phyloP scores from a whole-genome alignment of 1,140 invertebrate species.

The Polypedilum pembai region DNA sequence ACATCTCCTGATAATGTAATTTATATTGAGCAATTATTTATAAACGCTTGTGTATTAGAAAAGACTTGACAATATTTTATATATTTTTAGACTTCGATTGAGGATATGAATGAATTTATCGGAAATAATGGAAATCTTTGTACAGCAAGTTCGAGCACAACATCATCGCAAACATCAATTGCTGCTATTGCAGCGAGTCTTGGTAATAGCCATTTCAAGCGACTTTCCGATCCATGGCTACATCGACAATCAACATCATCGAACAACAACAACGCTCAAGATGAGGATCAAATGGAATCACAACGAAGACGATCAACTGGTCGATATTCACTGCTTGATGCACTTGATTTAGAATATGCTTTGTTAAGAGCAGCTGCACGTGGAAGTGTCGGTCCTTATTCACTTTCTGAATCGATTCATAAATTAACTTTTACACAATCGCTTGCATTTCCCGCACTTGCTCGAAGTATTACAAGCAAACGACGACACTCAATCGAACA shows the following conservation, averaged over 20 bases:
- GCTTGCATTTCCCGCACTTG: conserved; percentile 62
- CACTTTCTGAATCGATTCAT: conserved; percentile 61
- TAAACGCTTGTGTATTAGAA: background rate
- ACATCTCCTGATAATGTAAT: conserved; percentile 38
- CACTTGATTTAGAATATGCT: conserved; percentile 61
- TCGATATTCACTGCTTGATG: conserved; percentile 61
- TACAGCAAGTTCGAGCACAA: conserved; percentile 49
- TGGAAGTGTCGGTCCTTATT: conserved; percentile 63
- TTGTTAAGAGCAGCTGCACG: conserved; percentile 57
- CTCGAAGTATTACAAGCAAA: conserved; percentile 58
- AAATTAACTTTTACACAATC: conserved; percentile 70
- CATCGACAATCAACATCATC: conserved; percentile 40
- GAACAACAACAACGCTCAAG: conserved; percentile 35
- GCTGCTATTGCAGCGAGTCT: conserved; percentile 42
- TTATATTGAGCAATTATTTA: background rate
- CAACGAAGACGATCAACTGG: conserved; percentile 45
- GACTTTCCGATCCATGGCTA: conserved; percentile 44
- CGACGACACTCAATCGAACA: conserved; percentile 50
- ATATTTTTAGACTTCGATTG: conserved; percentile 38
- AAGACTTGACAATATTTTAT: background rate
- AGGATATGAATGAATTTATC: conserved; percentile 42
- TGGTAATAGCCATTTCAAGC: conserved; percentile 44
- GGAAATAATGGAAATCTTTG: conserved; percentile 36
- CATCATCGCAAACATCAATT: conserved; percentile 50
- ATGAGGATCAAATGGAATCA: conserved; percentile 37